Conservation (phyloP, 2,113 vertebrate genomes). For the Sakesphorus luctuosus region DNA sequence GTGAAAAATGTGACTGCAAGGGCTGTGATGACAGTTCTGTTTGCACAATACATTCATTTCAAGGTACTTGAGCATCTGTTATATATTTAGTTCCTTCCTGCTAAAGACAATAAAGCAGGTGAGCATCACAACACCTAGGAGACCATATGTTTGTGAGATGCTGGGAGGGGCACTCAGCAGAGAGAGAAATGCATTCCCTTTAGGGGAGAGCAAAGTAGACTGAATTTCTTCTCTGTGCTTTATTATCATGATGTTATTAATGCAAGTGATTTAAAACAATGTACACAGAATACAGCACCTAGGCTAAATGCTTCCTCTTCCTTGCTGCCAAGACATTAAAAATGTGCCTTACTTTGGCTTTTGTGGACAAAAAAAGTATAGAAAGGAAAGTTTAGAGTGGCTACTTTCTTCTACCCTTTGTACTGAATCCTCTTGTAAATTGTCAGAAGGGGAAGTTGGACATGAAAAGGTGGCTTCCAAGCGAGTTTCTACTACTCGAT, state of each 20-base stretch:
- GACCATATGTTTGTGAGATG: constrained; percentile 12
- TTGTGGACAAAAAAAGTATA: not conserved
- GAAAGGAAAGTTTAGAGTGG: not conserved
- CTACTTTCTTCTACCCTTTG: not conserved
- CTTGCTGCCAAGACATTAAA: not conserved
- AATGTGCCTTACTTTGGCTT: not conserved
- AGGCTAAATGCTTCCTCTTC: not conserved
- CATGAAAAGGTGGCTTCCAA: not conserved
- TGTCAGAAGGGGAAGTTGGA: not conserved
- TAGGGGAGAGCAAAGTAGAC: not conserved
- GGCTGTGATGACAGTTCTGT: constrained; percentile 18
- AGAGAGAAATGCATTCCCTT: not conserved
- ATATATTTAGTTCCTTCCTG: not conserved
- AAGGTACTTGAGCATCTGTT: constrained; percentile 29
- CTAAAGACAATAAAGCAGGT: constrained; percentile 23
- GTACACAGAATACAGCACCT: not conserved
- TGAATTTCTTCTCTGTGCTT: not conserved
- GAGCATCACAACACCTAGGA: not conserved
- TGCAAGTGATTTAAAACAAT: not conserved
- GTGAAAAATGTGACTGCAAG: constrained; percentile 42
- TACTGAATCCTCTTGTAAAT: not conserved
- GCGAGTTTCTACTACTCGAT: not conserved
- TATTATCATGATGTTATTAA: not conserved
- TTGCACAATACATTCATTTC: constrained; percentile 29
- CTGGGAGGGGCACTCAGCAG: not conserved